Evolutionary conservation across 2,113 vertebrate species (phyloP).

Genomic region (Brienomyrus brachyistius): DNA sequence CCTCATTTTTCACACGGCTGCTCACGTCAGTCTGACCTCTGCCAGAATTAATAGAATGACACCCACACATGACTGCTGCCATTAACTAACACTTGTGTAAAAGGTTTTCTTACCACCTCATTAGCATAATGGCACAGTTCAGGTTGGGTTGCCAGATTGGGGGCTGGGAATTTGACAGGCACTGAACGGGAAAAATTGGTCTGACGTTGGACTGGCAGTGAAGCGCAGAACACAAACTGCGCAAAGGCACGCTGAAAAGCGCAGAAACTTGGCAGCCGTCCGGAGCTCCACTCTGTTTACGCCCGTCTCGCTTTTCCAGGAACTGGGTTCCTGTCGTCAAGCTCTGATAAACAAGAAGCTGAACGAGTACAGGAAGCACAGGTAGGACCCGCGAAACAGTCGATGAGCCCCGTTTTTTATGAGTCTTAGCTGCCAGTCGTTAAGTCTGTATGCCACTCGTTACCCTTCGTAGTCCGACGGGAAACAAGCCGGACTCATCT

Average conservation of each 20-base stretch:
- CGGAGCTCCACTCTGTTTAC: neutral
- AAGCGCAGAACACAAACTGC: neutral
- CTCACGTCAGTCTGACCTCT: neutral
- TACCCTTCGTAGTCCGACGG: slow-evolving; percentile 68
- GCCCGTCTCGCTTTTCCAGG: slow-evolving; percentile 56
- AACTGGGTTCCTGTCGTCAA: slow-evolving; percentile 85
- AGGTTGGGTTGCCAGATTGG: neutral
- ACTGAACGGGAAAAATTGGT: neutral
- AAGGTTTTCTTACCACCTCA: neutral
- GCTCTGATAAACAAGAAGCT: slow-evolving; percentile 96
- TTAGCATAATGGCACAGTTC: neutral
- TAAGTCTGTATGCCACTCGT: slow-evolving; percentile 17
- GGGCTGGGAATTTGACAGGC: neutral
- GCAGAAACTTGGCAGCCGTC: neutral
- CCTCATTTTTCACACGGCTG: neutral
- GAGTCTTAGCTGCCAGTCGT: neutral
- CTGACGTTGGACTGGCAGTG: neutral
- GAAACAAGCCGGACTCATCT: slow-evolving; percentile 82
- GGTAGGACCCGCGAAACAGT: slow-evolving; percentile 37
- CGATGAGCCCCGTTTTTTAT: neutral
- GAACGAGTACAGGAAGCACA: slow-evolving; percentile 88
- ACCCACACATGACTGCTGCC: neutral
- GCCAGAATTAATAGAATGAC: neutral
- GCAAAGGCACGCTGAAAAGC: neutral
- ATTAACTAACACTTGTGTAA: neutral